phyloP scores from a whole-genome alignment of 2,113 vertebrate genomes.

The Acrocephalus kingi region DNA sequence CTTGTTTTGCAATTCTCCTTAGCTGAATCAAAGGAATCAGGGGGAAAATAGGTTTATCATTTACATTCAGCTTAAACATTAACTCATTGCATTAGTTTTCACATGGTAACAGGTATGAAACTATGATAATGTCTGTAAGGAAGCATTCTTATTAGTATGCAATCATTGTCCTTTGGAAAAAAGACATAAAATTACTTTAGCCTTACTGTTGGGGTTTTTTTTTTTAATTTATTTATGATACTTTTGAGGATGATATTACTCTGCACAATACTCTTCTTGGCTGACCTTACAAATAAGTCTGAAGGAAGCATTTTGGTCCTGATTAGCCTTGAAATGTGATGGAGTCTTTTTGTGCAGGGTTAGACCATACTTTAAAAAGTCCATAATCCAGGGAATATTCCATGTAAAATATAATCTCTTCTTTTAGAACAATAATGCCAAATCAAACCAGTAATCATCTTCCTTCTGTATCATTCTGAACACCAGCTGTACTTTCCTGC shows the following conservation, averaged over 20 bases:
- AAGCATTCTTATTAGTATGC: not conserved
- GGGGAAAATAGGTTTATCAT: not conserved
- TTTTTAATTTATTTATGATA: not conserved
- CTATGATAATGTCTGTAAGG: not conserved
- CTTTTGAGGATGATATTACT: not conserved
- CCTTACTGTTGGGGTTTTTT: not conserved
- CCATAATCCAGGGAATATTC: not conserved
- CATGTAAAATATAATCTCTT: not conserved
- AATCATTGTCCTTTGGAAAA: not conserved
- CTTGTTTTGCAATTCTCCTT: not conserved
- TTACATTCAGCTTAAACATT: not conserved
- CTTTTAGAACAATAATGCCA: not conserved
- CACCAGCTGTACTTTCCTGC: not conserved
- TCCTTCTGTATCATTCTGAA: not conserved
- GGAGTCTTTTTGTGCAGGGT: not conserved
- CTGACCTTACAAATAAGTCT: not conserved
- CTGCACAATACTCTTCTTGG: not conserved
- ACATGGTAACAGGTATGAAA: not conserved
- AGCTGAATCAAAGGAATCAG: not conserved
- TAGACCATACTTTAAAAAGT: not conserved
- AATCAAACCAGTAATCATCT: not conserved
- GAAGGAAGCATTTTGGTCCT: not conserved
- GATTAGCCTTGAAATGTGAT: not conserved
- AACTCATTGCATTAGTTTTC: not conserved
- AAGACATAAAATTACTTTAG: not conserved